Evolutionary conservation across 2,797 vertebrate species (phyloP).

Genomic region (Macropus fuliginosus): DNA sequence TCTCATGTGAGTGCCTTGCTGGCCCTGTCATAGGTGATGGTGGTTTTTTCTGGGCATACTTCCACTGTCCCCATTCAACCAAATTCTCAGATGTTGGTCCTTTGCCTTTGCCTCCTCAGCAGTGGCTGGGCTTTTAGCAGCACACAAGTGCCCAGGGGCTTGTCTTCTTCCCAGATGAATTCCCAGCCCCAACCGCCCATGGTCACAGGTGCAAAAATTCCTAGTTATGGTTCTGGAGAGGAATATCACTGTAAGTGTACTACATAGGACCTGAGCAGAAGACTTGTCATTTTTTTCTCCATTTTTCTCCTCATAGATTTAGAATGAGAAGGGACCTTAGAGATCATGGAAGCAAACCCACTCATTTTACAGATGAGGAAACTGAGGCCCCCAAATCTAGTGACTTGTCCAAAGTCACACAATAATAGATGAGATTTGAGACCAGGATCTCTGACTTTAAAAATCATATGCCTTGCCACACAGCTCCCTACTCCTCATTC

Average conservation of each 20-base stretch:
- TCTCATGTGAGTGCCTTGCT: neutral
- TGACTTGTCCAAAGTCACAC: neutral
- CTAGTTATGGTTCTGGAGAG: neutral
- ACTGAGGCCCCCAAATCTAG: neutral
- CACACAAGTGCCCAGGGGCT: neutral
- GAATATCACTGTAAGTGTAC: neutral
- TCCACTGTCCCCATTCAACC: neutral
- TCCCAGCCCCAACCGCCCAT: neutral
- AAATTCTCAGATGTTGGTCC: neutral
- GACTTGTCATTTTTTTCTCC: neutral
- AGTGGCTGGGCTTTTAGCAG: neutral
- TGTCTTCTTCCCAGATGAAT: neutral
- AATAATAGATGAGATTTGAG: neutral
- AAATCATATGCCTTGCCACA: neutral
- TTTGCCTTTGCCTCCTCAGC: neutral
- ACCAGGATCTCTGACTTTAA: neutral
- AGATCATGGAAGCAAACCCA: neutral
- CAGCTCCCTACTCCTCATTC: neutral
- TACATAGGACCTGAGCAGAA: neutral
- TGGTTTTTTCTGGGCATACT: neutral
- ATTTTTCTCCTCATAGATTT: neutral
- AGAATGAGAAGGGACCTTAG: neutral
- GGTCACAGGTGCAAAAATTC: neutral
- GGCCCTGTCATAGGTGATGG: neutral
- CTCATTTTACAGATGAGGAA: neutral